Conservation (phyloP, 2,888 invertebrate species). For the Teleiodes luculella region DNA sequence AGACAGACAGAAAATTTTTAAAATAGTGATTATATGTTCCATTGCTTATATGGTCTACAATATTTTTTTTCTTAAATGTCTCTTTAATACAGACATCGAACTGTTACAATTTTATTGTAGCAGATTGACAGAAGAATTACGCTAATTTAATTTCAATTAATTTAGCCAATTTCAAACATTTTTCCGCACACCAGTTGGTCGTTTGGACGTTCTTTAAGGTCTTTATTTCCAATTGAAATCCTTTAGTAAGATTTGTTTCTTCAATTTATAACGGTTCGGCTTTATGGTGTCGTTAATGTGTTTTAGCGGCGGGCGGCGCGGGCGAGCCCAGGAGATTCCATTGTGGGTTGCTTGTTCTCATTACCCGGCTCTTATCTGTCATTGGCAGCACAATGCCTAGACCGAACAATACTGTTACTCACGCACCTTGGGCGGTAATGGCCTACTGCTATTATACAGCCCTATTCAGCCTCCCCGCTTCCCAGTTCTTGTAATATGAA, state of each 20-base stretch:
- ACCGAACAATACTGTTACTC: conserved; percentile 56
- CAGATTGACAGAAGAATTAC: too few relatives aligned
- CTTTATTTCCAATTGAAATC: not conserved
- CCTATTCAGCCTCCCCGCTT: conserved; percentile 27
- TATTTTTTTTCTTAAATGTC: too few relatives aligned
- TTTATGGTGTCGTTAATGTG: conserved; percentile 11
- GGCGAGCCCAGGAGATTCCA: conserved; percentile 45
- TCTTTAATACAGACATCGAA: too few relatives aligned
- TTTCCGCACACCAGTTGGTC: too few relatives aligned
- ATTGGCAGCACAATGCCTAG: conserved; percentile 65
- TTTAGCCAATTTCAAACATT: too few relatives aligned
- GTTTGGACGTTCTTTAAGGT: not conserved
- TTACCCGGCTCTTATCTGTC: conserved; percentile 69
- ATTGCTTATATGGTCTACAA: too few relatives aligned
- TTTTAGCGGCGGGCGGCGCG: conserved; percentile 19
- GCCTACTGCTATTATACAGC: conserved; percentile 30
- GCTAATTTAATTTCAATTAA: too few relatives aligned
- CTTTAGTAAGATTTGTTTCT: conserved; percentile 6
- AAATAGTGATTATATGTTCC: too few relatives aligned
- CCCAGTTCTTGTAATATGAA: conserved; percentile 21
- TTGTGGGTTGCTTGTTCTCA: conserved; percentile 55
- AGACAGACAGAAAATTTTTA: too few relatives aligned
- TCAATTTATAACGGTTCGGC: conserved; percentile 4
- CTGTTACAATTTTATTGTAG: too few relatives aligned
- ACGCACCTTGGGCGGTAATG: conserved; percentile 46